Percentiles rank a stretch among this genome's conserved stretches.
Evolutionary conservation across 2,113 vertebrate genomes (phyloP).

Genomic region (Nesoenas mayeri): DNA sequence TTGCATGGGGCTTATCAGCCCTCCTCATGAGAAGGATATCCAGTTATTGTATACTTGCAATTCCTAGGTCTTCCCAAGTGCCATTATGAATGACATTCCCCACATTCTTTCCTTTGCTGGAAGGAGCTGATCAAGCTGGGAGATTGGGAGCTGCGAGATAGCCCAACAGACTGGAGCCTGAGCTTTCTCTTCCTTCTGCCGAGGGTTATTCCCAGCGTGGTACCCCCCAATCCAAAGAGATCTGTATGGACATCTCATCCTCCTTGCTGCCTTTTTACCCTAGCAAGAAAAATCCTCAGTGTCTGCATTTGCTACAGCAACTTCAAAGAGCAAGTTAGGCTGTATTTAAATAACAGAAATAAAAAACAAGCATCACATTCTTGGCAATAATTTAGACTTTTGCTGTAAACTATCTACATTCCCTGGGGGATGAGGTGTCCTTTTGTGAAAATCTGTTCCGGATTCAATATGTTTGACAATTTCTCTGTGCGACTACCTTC

Average conservation of each 20-base stretch:
- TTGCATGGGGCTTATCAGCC: neutral
- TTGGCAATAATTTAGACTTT: conserved; percentile 43
- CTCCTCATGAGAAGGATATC: neutral
- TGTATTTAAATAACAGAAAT: neutral
- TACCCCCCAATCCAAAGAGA: accelerated
- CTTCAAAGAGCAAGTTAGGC: neutral
- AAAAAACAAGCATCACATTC: neutral
- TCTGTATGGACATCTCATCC: neutral
- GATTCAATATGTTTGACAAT: conserved; percentile 12
- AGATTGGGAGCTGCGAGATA: neutral
- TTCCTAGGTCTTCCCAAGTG: neutral
- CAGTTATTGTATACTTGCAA: neutral
- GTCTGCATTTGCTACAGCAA: neutral
- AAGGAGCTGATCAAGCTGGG: neutral
- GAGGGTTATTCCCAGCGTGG: neutral
- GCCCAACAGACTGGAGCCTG: neutral
- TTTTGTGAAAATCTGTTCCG: conserved; percentile 49
- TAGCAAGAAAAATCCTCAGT: neutral
- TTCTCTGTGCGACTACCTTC: neutral
- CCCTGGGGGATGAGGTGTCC: conserved; percentile 36
- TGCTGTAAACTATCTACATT: conserved; percentile 35
- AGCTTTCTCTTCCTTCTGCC: neutral
- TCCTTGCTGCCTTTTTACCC: neutral
- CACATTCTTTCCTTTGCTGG: conserved; percentile 21
- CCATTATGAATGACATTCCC: conserved; percentile 29